These are phyloP conservation scores for Arge pagana DNA, from an alignment of 2,888 invertebrate species.

Conservation along the genomic window DNA sequence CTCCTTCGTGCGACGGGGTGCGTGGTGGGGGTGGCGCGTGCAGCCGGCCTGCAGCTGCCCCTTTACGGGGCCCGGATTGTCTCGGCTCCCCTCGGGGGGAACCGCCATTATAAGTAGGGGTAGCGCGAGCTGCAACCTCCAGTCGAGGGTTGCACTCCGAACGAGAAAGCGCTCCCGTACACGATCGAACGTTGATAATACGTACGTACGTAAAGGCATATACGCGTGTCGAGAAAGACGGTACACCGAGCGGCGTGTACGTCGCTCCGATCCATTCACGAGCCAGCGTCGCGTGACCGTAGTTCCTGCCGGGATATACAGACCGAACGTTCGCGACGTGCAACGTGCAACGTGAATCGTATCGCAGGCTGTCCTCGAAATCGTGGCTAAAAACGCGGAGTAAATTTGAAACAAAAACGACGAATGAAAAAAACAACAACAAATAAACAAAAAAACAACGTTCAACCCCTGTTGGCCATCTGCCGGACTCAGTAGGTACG, in stretches of 20 bases:
- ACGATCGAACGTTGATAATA: no score
- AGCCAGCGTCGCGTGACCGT: slow-evolving; percentile 1
- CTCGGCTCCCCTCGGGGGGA: slow-evolving; percentile 25
- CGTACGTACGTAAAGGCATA: no score
- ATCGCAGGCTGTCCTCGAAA: no score
- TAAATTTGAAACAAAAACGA: no score
- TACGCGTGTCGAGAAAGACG: no score
- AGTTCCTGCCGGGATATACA: slow-evolving; percentile 12
- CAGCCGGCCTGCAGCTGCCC: slow-evolving; percentile 57
- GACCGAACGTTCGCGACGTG: background rate
- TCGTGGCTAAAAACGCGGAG: no score
- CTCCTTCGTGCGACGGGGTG: slow-evolving; percentile 42
- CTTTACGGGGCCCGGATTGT: slow-evolving; percentile 34
- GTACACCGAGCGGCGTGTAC: no score
- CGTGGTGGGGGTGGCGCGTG: slow-evolving; percentile 63
- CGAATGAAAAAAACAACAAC: no score
- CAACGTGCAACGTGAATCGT: background rate
- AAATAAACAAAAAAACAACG: no score
- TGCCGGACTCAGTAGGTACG: slow-evolving; percentile 7
- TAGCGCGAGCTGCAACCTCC: slow-evolving; percentile 51
- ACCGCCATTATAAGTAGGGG: slow-evolving; percentile 58
- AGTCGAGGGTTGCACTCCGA: slow-evolving; percentile 56
- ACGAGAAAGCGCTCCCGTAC: no score
- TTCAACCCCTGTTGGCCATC: slow-evolving; percentile 8
- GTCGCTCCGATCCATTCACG: slow-evolving; percentile 22